Conservation (phyloP, 37 sponge, comb jelly and placozoan species). For the Ephydatia muelleri region DNA sequence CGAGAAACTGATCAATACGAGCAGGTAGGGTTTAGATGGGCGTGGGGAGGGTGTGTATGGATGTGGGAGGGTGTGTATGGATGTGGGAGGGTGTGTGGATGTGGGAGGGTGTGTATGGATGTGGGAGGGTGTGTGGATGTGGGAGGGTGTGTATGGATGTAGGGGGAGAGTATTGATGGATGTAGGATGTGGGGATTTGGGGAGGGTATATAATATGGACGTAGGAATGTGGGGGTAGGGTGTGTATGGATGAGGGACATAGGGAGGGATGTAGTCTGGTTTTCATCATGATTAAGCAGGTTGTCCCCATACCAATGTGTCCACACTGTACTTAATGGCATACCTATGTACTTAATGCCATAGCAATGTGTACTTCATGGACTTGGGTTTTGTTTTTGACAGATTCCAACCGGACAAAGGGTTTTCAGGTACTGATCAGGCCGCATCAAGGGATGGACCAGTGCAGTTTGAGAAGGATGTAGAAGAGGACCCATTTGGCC, state of each 20-base stretch:
- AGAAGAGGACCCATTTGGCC: conserved; percentile 93
- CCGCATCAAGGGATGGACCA: conserved; percentile 77
- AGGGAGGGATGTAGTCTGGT: too few relatives aligned
- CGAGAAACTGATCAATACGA: conserved; percentile 90
- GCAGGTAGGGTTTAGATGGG: conserved; percentile 50
- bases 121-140: too few relatives aligned
- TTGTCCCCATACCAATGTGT: too few relatives aligned
- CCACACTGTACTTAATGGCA: too few relatives aligned
- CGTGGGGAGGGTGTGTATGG: neutral
- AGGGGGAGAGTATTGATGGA: too few relatives aligned
- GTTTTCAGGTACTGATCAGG: conserved; percentile 84
- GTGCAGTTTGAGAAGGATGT: conserved; percentile 96
- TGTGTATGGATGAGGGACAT: too few relatives aligned
- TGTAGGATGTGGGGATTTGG: too few relatives aligned
- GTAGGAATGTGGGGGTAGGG: too few relatives aligned
- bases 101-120: neutral
- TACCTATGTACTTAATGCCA: too few relatives aligned
- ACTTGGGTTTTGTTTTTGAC: neutral
- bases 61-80: neutral
- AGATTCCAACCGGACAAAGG: conserved; percentile 95
- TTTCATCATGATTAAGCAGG: too few relatives aligned
- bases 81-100: neutral
- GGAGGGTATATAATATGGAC: too few relatives aligned
- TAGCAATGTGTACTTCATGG: neutral
- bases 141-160: neutral